Percentiles rank a stretch among this genome's conserved stretches.
Evolutionary conservation across 1,140 invertebrate genomes (phyloP).

Genomic region (Zaprionus vittiger): DNA sequence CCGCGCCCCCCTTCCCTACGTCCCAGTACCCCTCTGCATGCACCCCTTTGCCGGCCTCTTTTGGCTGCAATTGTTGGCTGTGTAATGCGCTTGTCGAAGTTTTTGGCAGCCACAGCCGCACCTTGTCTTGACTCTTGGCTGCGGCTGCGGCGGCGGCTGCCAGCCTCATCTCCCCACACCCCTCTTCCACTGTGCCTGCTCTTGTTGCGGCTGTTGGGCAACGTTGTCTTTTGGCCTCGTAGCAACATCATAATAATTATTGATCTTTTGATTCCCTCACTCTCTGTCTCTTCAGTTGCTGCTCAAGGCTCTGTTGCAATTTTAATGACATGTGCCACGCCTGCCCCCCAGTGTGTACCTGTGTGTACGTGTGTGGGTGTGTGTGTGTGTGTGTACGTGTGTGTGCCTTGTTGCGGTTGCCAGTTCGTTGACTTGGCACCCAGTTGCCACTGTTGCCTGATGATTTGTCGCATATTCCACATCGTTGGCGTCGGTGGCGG

Average conservation of each 20-base stretch:
- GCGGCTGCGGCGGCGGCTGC: slow-evolving; percentile 48
- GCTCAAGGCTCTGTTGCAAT: slow-evolving; percentile 76
- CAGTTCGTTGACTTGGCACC: slow-evolving; percentile 81
- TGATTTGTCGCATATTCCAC: slow-evolving; percentile 66
- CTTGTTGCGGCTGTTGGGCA: slow-evolving; percentile 31
- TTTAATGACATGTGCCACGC: slow-evolving; percentile 73
- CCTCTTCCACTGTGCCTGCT: slow-evolving; percentile 23
- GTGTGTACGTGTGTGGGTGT: slow-evolving; percentile 11
- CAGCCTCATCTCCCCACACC: too few relatives aligned
- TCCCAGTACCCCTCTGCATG: too few relatives aligned
- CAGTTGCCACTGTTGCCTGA: slow-evolving; percentile 59
- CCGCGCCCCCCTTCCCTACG: slow-evolving; percentile 12
- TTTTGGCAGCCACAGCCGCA: slow-evolving; percentile 65
- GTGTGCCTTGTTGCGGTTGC: slow-evolving; percentile 67
- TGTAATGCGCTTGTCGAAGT: slow-evolving; percentile 82
- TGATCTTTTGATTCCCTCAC: slow-evolving; percentile 69
- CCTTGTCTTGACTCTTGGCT: slow-evolving; percentile 70
- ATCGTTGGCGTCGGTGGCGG: slow-evolving; percentile 1
- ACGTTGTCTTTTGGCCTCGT: slow-evolving; percentile 45
- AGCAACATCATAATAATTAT: slow-evolving; percentile 83
- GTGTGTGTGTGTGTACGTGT: slow-evolving; percentile 40
- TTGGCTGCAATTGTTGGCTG: slow-evolving; percentile 67
- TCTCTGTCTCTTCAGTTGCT: background rate
- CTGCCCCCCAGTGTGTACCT: slow-evolving; percentile 17
- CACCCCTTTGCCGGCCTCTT: background rate